Evolutionary conservation across 2,888 invertebrate genomes (phyloP).

Genomic region (Xestoiulus laeticollis): DNA sequence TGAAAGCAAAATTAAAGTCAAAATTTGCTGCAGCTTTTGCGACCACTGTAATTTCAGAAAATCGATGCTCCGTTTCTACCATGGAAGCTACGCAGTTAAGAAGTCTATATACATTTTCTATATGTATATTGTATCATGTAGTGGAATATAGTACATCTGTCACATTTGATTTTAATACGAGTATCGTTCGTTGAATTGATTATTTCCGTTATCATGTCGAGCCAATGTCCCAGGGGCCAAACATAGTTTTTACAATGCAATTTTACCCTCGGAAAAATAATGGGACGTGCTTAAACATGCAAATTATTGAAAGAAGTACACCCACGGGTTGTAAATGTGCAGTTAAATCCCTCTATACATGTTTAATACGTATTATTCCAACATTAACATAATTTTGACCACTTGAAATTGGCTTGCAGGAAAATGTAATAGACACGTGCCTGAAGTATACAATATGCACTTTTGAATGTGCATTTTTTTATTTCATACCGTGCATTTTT

Average conservation of each 20-base stretch:
- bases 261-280: not conserved
- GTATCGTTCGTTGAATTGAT: not conserved
- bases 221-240: not conserved
- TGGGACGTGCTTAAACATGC: not conserved
- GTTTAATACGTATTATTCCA: not conserved
- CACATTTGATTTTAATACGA: not conserved
- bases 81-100: not conserved
- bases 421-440: not conserved
- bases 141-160: not conserved
- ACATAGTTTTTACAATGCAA: not conserved
- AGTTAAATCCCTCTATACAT: not conserved
- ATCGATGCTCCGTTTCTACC: not conserved
- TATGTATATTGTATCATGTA: not conserved
- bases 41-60: conserved; percentile 35
- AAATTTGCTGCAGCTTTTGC: conserved; percentile 1
- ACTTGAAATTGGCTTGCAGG: not conserved
- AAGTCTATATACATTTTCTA: not conserved
- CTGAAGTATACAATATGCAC: no score
- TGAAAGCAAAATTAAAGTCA: not conserved
- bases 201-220: not conserved
- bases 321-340: not conserved
- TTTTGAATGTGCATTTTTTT: no score
- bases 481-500: no score
- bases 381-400: no score
- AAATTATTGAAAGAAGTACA: not conserved